Conservation (phyloP, 2,797 vertebrate genomes). For the Oreonectes daqikongensis region DNA sequence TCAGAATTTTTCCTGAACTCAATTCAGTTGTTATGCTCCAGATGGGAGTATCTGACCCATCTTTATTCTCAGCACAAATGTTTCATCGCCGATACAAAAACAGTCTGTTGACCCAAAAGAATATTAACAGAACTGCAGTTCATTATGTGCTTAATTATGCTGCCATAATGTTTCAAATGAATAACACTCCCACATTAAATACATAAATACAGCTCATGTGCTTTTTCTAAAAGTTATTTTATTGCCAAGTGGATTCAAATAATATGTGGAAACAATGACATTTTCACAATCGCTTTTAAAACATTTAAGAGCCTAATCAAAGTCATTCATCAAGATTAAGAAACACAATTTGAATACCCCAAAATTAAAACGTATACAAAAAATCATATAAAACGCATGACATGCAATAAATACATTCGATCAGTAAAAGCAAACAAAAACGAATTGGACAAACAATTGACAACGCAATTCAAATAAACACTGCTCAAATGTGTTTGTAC, state of each 20-base stretch:
- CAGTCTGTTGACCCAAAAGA: background rate
- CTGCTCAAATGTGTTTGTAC: conserved; percentile 76
- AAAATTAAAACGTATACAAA: conserved; percentile 79
- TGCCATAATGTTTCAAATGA: background rate
- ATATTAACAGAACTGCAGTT: background rate
- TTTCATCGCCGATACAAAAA: background rate
- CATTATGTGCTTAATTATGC: background rate
- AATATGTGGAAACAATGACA: conserved; percentile 70
- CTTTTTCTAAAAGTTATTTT: conserved; percentile 76
- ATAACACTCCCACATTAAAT: background rate
- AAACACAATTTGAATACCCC: conserved; percentile 69
- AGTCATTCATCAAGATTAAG: conserved; percentile 71
- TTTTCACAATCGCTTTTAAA: conserved; percentile 80
- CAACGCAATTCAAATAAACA: conserved; percentile 75
- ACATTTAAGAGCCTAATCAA: conserved; percentile 78
- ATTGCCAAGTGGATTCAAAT: conserved; percentile 81
- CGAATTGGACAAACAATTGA: conserved; percentile 66
- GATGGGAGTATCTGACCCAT: background rate
- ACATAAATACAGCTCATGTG: conserved; percentile 21
- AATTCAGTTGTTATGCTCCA: conserved; percentile 19
- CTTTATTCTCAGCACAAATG: background rate
- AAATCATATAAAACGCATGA: conserved; percentile 79
- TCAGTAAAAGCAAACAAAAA: conserved; percentile 74
- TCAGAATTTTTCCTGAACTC: conserved; percentile 67
- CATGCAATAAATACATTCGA: conserved; percentile 90